A percentile compares a stretch with the other conserved stretches of the same genome.
phyloP scores from a whole-genome alignment of 2,888 invertebrate genomes.

The Heterodera filipjevi region DNA sequence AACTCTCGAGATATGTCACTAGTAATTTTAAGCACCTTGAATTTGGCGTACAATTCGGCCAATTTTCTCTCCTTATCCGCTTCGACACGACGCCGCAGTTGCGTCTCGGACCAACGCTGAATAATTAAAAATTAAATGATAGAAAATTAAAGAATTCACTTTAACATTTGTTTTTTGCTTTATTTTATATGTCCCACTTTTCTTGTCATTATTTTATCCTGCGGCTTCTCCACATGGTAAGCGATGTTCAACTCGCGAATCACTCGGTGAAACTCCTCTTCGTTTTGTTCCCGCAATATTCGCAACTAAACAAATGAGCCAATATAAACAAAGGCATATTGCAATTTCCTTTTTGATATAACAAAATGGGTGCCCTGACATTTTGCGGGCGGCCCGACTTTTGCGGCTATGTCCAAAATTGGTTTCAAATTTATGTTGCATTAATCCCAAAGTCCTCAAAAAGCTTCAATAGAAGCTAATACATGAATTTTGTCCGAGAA shows the following conservation, averaged over 20 bases:
- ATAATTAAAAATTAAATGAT: slow-evolving; percentile 16
- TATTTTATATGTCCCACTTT: slow-evolving; percentile 10
- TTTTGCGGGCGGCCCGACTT: too few species aligned
- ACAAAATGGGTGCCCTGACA: too few species aligned
- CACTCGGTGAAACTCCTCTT: slow-evolving; percentile 33
- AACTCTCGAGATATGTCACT: too few species aligned
- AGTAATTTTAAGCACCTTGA: too few species aligned
- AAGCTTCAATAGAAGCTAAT: too few species aligned
- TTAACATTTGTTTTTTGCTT: background rate
- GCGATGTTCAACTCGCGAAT: slow-evolving; percentile 58
- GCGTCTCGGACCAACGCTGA: slow-evolving; percentile 60
- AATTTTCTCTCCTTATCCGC: slow-evolving; percentile 58
- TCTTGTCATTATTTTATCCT: slow-evolving; percentile 37
- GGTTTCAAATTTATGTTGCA: too few species aligned
- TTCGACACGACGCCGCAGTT: slow-evolving; percentile 53
- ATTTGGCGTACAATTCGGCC: slow-evolving; percentile 42
- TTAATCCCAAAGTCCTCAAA: too few species aligned
- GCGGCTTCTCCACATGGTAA: slow-evolving; percentile 58
- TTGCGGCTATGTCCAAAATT: too few species aligned
- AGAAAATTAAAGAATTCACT: background rate
- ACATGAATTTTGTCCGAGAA: too few species aligned
- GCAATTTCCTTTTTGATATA: too few species aligned
- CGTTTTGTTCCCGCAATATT: slow-evolving; percentile 25
- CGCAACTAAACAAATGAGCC: too few species aligned
- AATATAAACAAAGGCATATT: too few species aligned